Evolutionary conservation across 2,113 vertebrate species (phyloP).

Genomic region (Petrocephalus microphthalmus): DNA sequence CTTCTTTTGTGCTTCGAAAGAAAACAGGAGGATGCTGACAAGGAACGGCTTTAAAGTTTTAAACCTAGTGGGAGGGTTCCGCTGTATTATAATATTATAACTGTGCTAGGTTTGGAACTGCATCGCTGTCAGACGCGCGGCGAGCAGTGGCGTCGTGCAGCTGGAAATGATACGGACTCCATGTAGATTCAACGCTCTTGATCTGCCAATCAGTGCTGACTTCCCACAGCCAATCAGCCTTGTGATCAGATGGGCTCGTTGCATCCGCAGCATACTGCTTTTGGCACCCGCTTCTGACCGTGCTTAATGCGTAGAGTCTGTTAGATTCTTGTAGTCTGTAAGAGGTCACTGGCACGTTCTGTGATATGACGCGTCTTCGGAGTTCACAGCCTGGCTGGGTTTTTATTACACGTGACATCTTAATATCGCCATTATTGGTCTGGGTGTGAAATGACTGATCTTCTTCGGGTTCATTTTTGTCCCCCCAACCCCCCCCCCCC

Average conservation of each 20-base stretch:
- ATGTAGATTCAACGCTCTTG: slow-evolving; percentile 43
- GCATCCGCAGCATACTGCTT: slow-evolving; percentile 32
- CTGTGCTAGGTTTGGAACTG: slow-evolving; percentile 43
- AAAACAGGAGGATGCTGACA: slow-evolving; percentile 44
- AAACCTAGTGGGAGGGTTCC: slow-evolving; percentile 39
- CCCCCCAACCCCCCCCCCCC: background rate
- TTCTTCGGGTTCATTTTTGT: background rate
- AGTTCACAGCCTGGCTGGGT: background rate
- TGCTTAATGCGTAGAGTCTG: background rate
- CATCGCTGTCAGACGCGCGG: slow-evolving; percentile 28
- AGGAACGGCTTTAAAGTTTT: slow-evolving; percentile 46
- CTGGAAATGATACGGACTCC: slow-evolving; percentile 41
- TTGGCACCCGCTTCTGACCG: slow-evolving; percentile 14
- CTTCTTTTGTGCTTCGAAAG: slow-evolving; percentile 43
- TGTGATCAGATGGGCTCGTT: slow-evolving; percentile 43
- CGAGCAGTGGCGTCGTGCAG: slow-evolving; percentile 9
- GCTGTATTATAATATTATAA: slow-evolving; percentile 48
- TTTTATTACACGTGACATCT: background rate
- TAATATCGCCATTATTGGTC: background rate
- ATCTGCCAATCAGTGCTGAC: slow-evolving; percentile 45
- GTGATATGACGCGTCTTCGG: background rate
- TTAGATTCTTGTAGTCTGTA: background rate
- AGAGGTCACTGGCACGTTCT: background rate
- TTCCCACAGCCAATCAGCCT: slow-evolving; percentile 35
- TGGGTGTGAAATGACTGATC: background rate